Conservation (phyloP, 2,113 vertebrate genomes). For the Pogona vitticeps region DNA sequence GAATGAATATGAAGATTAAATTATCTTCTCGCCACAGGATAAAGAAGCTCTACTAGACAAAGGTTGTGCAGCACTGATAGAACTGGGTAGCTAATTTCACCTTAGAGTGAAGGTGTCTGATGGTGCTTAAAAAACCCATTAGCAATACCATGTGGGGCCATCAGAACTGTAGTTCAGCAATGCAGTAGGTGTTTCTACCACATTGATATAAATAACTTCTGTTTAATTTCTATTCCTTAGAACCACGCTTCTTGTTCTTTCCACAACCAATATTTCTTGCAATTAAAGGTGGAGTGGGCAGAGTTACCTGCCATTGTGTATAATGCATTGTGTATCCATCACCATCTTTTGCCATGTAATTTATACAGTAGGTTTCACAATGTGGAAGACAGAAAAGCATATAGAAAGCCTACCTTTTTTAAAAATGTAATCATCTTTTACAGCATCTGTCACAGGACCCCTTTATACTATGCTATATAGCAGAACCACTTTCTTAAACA, state of each 20-base stretch:
- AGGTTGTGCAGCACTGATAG: constrained; percentile 62
- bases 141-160: constrained; percentile 32
- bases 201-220: constrained; percentile 62
- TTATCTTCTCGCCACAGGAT: constrained; percentile 75
- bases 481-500: constrained; percentile 57
- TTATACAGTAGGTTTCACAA: constrained; percentile 52
- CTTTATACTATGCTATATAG: constrained; percentile 36
- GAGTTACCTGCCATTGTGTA: constrained; percentile 57
- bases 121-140: constrained; percentile 24
- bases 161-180: constrained; percentile 44
- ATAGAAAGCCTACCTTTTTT: constrained; percentile 49
- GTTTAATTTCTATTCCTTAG: constrained; percentile 56
- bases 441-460: constrained; percentile 58
- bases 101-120: constrained; percentile 63
- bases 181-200: constrained; percentile 53
- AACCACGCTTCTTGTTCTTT: constrained; percentile 53
- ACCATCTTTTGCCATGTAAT: constrained; percentile 59
- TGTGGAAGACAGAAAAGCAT: constrained; percentile 40
- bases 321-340: constrained; percentile 66
- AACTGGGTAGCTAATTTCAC: constrained; percentile 64
- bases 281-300: constrained; percentile 54
- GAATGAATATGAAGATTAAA: constrained; percentile 77
- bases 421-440: constrained; percentile 65
- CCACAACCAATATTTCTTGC: constrained; percentile 47
- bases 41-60: constrained; percentile 66